These are phyloP conservation scores for Melanotaenia parkinsoni DNA, from an alignment of 2,797 vertebrate genomes.

Conservation along the genomic window DNA sequence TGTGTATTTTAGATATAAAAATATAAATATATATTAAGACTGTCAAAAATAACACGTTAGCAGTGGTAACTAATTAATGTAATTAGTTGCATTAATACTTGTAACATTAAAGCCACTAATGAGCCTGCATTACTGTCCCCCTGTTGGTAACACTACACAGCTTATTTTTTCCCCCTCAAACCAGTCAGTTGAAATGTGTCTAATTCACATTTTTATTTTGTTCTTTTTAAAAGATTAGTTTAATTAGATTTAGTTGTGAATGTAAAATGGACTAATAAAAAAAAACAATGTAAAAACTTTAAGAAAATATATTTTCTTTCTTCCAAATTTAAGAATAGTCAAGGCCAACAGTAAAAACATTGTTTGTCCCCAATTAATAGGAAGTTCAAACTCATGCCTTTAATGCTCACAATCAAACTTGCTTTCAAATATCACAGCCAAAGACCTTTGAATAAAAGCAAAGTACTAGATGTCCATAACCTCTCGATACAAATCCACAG, in stretches of 20 bases:
- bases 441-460: slow-evolving; percentile 26
- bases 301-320: neutral
- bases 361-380: slow-evolving; percentile 14
- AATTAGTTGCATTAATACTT: no score
- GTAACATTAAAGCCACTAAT: no score
- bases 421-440: slow-evolving; percentile 27
- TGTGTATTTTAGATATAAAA: no score
- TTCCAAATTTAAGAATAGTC: neutral
- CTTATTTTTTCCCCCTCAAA: neutral
- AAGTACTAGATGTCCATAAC: slow-evolving; percentile 39
- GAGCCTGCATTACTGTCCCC: no score
- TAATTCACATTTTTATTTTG: neutral
- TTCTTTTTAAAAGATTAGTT: neutral
- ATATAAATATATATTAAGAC: no score
- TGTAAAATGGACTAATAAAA: neutral
- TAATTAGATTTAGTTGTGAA: slow-evolving; percentile 15
- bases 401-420: slow-evolving; percentile 32
- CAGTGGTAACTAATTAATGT: no score
- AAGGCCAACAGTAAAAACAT: neutral
- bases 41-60: no score
- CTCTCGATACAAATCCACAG: slow-evolving; percentile 53
- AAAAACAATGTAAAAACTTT: neutral
- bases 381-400: slow-evolving; percentile 25
- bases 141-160: no score
- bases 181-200: neutral